Base-by-base conservation (phyloP, 2,797 vertebrate species). In the Acestrorhynchus altus region DNA sequence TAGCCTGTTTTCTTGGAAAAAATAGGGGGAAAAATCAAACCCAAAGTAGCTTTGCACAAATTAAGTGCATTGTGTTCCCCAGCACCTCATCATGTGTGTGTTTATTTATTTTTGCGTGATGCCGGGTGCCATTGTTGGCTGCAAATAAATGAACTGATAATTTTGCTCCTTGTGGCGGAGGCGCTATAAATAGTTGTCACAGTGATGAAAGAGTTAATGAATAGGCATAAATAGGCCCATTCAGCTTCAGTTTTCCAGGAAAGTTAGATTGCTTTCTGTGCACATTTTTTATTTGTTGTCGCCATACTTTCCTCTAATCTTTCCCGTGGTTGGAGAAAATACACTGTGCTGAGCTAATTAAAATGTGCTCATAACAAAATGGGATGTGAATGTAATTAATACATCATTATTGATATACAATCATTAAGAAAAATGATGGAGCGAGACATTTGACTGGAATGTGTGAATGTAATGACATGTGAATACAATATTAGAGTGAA, bases 11-110 rank as follows among this genome's bases (percentile, higher is more conserved):
- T 88, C 86, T 59, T 22, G 4, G n/a, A 1, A 61, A 39, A 86
- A 85, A 49, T 26, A 28, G 13, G 26, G 64, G 63, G 26, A 26
- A 70, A 77, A 93, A 89, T 93, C 88, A 88, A 85, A 87, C 87
- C 84, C 81, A 86, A 87, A 91, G 91, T 92, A 92, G 92, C 92
- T 94, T 94, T 93, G 90, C 92, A 93, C 89, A 94, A 93, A 94
- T 93, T 89, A 92, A 83, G 81, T 85, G 84, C 87, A 92, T 93
- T 93, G 90, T 92, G 90, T 89, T 90, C 88, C 65, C 78, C 24
- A 63, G 80, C 82, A 84, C 89, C 88, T 92, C 91, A 91, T 92
- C 90, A 89, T 86, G 79, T 79, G 54, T 47, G 79, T 89, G 88
- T 89, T 91, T 91, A 92, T 92, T 93, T 91, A 89, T 90, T 88